Percentiles rank a stretch among this genome's conserved stretches.
These are phyloP conservation scores for Anastatus disparis DNA, from an alignment of 1,140 invertebrate species.

Conservation along the genomic window DNA sequence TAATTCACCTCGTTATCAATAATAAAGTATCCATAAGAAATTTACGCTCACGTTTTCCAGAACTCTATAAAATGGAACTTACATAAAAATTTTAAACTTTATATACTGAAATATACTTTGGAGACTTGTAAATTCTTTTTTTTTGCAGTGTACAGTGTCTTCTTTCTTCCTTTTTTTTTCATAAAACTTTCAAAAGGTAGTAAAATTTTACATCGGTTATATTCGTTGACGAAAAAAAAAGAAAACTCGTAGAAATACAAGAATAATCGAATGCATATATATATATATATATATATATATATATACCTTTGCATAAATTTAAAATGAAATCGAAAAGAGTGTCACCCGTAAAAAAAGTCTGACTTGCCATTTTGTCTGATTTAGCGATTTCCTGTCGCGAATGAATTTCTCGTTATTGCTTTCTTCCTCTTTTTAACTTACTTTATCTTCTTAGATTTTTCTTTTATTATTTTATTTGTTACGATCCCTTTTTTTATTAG, in stretches of 20 bases:
- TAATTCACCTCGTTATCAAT: conserved; percentile 20
- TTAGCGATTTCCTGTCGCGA: background rate
- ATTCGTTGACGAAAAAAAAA: conserved; percentile 43
- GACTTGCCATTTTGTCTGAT: background rate
- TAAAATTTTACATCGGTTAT: conserved; percentile 12
- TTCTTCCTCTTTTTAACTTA: background rate
- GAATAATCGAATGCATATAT: conserved; percentile 13
- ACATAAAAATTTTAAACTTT: conserved; percentile 23
- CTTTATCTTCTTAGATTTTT: background rate
- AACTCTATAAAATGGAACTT: conserved; percentile 10
- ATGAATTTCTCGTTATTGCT: conserved; percentile 2
- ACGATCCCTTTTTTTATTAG: too few species aligned
- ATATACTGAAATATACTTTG: conserved; percentile 16
- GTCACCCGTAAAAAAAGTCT: background rate
- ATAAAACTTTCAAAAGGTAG: conserved; percentile 13
- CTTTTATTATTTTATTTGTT: background rate
- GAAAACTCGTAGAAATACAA: conserved; percentile 1
- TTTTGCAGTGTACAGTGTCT: conserved; percentile 3
- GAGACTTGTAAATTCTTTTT: conserved; percentile 18
- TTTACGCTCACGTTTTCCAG: background rate
- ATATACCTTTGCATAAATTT: conserved; percentile 9
- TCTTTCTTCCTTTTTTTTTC: too few species aligned
- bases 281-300: conserved; percentile 4
- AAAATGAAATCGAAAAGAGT: background rate
- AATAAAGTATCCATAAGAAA: conserved; percentile 11